Evolutionary conservation across 2,113 vertebrate species (phyloP), one percentile per base, ranked within the genome.

Genomic region (Percopsis transmontana): DNA sequence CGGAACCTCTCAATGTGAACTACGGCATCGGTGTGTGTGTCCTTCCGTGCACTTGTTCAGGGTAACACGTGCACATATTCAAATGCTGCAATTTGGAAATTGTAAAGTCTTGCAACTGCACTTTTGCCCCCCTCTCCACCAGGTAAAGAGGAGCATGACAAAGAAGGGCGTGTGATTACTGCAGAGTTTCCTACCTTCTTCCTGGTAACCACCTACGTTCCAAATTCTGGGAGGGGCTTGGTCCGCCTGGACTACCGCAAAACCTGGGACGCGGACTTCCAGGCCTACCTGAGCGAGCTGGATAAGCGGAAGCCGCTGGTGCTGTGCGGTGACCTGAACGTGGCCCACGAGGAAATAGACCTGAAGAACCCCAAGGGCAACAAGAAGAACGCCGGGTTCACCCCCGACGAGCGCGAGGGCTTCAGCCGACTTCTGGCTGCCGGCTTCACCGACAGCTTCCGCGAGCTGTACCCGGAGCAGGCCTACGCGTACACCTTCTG

Each of bases 61-160:
- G n/a, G n/a, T n/a, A n/a, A n/a, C n/a, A n/a, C n/a, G n/a, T n/a
- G n/a, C n/a, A n/a, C n/a, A n/a, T 9, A 12, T 5, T 8, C 10
- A 45, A 5, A 45, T 3, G 12, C 15, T 12, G 42, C 15, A 5
- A 45, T 54, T 54, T 15, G 23, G 21, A 54, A 24, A 23, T 24
- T 15, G 52, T 11, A 54, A 20, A 14, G 2, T 16, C 42, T 8
- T 24, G 10, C 18, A 15, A 60, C 21, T 39, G 1, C 10, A 42
- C n/a, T 13, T 12, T 45, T 2, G 1, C 62, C 19, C 16, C 1
- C 12, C 11, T 23, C 23, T 27, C 7, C n/a, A 58, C 0, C 79
- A 97, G 96, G 93, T n/a, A 94, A 95, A 62, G 94, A 95, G 19
- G 94, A 97, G 66, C 94, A 96, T 9, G 95, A 96, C 68, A 94